These are phyloP conservation scores for Synanthedon andrenaeformis DNA, from an alignment of 2,888 invertebrate genomes.

Conservation along the genomic window DNA sequence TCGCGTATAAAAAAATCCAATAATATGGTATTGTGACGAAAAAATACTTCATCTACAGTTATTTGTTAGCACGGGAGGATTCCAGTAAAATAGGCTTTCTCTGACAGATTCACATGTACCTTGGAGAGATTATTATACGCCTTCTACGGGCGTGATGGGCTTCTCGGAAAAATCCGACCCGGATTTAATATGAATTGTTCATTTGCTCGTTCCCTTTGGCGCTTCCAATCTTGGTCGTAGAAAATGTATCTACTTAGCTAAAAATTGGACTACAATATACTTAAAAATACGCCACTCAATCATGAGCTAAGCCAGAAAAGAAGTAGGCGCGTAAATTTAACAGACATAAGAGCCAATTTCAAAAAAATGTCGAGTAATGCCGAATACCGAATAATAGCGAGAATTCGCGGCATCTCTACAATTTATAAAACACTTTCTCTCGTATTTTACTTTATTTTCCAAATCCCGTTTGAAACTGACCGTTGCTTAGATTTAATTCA, in stretches of 20 bases:
- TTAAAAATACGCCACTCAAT: neutral
- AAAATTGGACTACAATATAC: neutral
- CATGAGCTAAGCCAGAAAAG: neutral
- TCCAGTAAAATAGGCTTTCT: no score
- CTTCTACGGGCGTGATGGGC: neutral
- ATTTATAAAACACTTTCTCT: neutral
- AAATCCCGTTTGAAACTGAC: no score
- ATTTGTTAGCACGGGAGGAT: no score
- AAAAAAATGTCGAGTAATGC: no score
- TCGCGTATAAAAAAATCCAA: no score
- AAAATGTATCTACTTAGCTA: neutral
- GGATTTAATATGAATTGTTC: neutral
- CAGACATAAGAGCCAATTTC: neutral
- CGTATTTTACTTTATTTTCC: no score
- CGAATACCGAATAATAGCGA: no score
- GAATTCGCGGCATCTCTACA: no score
- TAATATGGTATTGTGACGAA: no score
- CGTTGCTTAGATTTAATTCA: no score
- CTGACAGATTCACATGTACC: neutral
- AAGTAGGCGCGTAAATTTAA: neutral
- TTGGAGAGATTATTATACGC: neutral
- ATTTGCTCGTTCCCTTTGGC: neutral
- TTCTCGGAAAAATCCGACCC: neutral
- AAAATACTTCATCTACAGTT: no score
- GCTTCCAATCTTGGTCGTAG: neutral